Evolutionary conservation across 2,113 vertebrate genomes (phyloP).

Genomic region (Menidia beryllina): DNA sequence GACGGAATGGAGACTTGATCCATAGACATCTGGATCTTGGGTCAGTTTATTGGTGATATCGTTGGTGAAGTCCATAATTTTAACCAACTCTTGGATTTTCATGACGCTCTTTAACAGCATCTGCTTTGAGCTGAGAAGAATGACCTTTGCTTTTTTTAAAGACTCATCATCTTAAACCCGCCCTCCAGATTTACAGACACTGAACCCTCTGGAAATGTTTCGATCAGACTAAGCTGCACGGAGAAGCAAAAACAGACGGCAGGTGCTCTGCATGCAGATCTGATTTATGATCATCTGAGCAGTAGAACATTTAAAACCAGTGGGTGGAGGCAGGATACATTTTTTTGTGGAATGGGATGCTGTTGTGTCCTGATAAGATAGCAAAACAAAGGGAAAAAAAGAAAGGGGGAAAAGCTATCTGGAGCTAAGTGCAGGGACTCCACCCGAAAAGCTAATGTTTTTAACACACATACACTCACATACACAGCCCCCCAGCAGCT

Average conservation of each 20-base stretch:
- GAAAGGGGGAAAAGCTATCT: neutral
- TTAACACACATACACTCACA: no score
- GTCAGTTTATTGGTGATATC: neutral
- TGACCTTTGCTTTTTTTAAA: neutral
- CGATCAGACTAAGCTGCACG: neutral
- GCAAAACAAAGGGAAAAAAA: neutral
- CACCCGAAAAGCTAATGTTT: slow-evolving; percentile 41
- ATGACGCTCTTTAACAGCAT: neutral
- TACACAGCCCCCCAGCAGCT: slow-evolving; percentile 30
- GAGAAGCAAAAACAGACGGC: no score
- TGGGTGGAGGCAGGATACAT: neutral
- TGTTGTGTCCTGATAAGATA: neutral
- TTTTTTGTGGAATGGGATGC: neutral
- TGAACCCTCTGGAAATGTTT: neutral
- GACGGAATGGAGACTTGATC: neutral
- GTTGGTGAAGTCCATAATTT: neutral
- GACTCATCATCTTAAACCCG: neutral
- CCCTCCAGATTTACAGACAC: neutral
- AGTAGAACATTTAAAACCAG: neutral
- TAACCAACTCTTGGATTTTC: neutral
- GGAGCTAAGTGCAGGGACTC: neutral
- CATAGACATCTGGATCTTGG: neutral
- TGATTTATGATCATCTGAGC: neutral
- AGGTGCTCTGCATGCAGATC: neutral
- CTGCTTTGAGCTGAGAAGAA: neutral